Evolutionary conservation across 92 coral and sea anemone genomes (phyloP), one percentile per base, ranked within the genome.

Genomic region (Chrysogorgia sp.): DNA sequence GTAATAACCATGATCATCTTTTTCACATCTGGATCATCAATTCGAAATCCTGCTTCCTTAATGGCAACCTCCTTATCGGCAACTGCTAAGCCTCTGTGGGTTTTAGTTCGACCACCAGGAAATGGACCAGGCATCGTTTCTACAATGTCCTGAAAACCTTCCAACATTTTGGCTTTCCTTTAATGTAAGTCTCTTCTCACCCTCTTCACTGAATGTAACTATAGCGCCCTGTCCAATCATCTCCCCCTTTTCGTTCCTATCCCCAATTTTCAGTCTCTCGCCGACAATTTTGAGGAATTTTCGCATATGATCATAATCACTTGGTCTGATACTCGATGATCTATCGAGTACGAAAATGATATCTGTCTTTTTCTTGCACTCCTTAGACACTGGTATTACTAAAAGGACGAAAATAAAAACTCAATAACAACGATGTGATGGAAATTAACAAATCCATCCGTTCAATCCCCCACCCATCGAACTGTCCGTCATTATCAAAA

Each of bases 1-100:
- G 71, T 64, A 34, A 64, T 64, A 10, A 64, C 71, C 71, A 64
- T 34, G 4, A 64, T 19, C 10, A 64, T 21, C 21, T 64, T 64
- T n/a, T 64, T 64, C 12, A 64, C 71, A 35, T 32, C 47, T 21
- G 71, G 23, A 10, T 32, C 49, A 34, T 32, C 48, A 6, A 10
- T 21, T 5, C 71, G 71, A 3, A 32, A 21, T 64, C 45, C 71
- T 19, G 71, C 43, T 10, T 34, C 26, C 12, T 19, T 64, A 12
- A 21, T 32, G 22, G 48, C 71, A 14, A 64, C 48, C 17, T 64
- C 48, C 22, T 34, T 34, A 40, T 32, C n/a, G 12, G 71, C 71
- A 64, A 35, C 26, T 19, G 45, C 71, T 13, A 64, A 21, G 25
- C 71, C 71, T 21, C 71, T 33, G 48, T 64, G 71, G 3, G 71